A percentile compares a stretch with the other conserved stretches of the same genome.
phyloP scores from a whole-genome alignment of 1,140 invertebrate species.

The Anastatus disparis region DNA sequence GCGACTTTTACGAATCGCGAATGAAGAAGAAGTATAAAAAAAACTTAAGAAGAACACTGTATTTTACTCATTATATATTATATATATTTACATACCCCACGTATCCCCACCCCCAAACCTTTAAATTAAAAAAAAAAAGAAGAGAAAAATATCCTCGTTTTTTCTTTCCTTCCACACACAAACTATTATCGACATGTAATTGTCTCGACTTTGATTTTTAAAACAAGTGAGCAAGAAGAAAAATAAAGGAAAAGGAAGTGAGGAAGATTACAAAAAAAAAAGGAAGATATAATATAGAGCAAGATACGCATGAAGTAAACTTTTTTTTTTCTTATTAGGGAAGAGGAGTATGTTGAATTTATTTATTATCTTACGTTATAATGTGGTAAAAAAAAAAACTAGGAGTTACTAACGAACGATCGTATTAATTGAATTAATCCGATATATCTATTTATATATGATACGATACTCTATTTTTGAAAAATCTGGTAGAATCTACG shows the following conservation, averaged over 20 bases:
- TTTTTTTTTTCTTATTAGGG: too few species aligned
- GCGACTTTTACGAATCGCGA: slow-evolving; percentile 11
- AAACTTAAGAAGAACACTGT: slow-evolving; percentile 20
- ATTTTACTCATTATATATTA: slow-evolving; percentile 33
- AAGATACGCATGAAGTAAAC: background rate
- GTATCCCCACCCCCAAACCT: background rate
- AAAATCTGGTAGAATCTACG: slow-evolving; percentile 33
- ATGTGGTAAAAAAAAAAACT: slow-evolving; percentile 24
- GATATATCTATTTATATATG: slow-evolving; percentile 1
- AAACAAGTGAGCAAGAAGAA: too few species aligned
- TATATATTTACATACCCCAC: background rate
- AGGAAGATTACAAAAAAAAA: background rate
- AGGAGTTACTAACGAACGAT: slow-evolving; percentile 34
- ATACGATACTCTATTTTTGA: slow-evolving; percentile 14
- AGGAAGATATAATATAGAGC: background rate
- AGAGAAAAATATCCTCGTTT: background rate
- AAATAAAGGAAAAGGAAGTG: background rate
- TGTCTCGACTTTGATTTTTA: background rate
- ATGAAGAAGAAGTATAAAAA: too few species aligned
- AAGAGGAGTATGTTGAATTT: slow-evolving; percentile 1
- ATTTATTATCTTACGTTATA: slow-evolving; percentile 23
- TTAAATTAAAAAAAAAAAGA: too few species aligned
- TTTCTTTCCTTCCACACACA: background rate
- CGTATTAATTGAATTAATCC: slow-evolving; percentile 3
- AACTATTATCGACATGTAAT: background rate